Evolutionary conservation across 2,797 vertebrate genomes (phyloP), one percentile per base, ranked within the genome.

Genomic region (Melanogrammus aeglefinus): DNA sequence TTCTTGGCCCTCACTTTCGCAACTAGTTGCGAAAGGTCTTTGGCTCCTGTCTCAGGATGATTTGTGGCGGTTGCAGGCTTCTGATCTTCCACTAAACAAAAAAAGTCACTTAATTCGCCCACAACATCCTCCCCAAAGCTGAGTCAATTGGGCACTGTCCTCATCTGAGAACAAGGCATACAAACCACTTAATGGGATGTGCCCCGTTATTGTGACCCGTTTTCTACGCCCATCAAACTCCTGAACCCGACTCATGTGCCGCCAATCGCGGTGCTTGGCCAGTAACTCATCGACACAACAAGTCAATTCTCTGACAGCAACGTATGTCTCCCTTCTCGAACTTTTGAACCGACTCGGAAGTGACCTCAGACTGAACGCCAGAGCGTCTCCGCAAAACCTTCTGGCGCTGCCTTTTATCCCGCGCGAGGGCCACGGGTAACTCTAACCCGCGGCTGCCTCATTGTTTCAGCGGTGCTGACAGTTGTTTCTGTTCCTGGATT

Each of bases 301-400:
- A 91, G 87, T 90, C 89, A 90, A 16, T 38, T 79, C 88, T 86
- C 89, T 88, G 87, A 92, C 88, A 90, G 87, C 90, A 89, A 85
- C 83, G 90, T 77, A 74, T 70, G 66, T 39, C 38, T 29, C n/a
- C 89, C 91, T 90, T 89, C 87, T 90, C 92, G 91, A 92, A 92
- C 91, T 92, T 80, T 86, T 89, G 87, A 88, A 91, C 89, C 91
- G 90, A 91, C 91, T 90, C 86, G 75, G 82, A 88, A 82, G 75
- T 91, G 88, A 89, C 86, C 89, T 57, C 88, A 81, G 85, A 87
- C 38, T 6, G 76, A 88, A 91, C 78, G 84, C 89, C 89, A 84
- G 82, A 51, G 82, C 77, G 89, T 89, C 88, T 93, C 85, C 77
- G 72, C 81, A 72, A 81, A 87, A 84, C 79, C 87, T 87, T 87